These are phyloP conservation scores for Sminthopsis crassicaudata DNA, from an alignment of 2,113 vertebrate species.

Conservation along the genomic window DNA sequence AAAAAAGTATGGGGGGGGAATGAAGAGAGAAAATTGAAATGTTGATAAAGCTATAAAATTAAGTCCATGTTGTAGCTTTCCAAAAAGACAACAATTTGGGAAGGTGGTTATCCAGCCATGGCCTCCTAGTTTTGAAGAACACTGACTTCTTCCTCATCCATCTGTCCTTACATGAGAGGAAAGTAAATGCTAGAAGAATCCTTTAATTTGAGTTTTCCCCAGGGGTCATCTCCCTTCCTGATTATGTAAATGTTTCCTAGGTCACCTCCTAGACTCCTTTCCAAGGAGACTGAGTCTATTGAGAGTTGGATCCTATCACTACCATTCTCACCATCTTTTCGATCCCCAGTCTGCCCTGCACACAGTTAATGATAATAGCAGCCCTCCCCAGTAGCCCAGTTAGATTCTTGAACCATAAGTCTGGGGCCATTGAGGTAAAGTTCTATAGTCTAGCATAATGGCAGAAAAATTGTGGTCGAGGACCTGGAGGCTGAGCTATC, in stretches of 20 bases:
- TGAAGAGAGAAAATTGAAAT: slow-evolving; percentile 53
- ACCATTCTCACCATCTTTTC: not conserved
- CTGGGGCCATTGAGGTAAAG: not conserved
- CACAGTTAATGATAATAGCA: not conserved
- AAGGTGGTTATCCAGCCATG: slow-evolving; percentile 23
- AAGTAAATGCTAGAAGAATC: not conserved
- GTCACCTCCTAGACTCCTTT: not conserved
- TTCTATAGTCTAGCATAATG: not conserved
- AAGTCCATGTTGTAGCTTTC: not conserved
- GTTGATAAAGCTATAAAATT: slow-evolving; percentile 71
- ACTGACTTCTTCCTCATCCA: not conserved
- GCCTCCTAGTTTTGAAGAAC: not conserved
- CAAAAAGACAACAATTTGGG: slow-evolving; percentile 57
- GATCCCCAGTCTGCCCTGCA: slow-evolving; percentile 22
- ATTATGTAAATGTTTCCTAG: not conserved
- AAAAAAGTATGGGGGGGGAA: slow-evolving; percentile 44
- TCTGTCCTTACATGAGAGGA: not conserved
- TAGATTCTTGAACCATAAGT: not conserved
- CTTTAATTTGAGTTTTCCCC: not conserved
- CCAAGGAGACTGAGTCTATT: not conserved
- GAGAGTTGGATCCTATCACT: not conserved
- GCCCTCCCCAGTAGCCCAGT: not conserved
- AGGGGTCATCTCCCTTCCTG: not conserved
- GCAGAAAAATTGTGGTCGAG: not conserved
- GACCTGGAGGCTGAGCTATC: not conserved